A percentile compares a stretch with the other conserved stretches of the same genome.
phyloP scores from a whole-genome alignment of 2,888 invertebrate species.

The Pristionchus exspectatus region DNA sequence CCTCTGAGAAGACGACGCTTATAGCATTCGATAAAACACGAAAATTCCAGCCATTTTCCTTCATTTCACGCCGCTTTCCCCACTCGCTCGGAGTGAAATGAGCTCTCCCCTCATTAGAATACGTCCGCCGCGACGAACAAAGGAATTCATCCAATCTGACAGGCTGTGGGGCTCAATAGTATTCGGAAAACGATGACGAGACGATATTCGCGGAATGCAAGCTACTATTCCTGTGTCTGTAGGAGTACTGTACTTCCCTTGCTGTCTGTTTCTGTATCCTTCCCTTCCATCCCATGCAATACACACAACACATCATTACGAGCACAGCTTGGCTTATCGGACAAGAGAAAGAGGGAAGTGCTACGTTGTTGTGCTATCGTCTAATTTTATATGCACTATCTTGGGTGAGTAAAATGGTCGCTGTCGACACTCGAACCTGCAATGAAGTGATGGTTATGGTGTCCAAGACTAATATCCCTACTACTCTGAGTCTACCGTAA shows the following conservation, averaged over 20 bases:
- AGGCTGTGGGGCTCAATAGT: no score
- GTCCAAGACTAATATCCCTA: not conserved
- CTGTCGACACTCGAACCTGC: constrained; percentile 7
- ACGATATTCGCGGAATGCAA: no score
- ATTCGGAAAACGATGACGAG: no score
- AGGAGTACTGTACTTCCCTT: not conserved
- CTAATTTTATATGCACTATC: constrained; percentile 9
- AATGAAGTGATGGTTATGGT: not conserved
- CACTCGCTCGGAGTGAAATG: no score
- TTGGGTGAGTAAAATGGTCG: not conserved
- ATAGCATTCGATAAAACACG: no score
- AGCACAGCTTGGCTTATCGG: constrained; percentile 33
- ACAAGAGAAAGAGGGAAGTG: constrained; percentile 26
- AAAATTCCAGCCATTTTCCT: no score
- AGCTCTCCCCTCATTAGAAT: no score
- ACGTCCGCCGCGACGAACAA: no score
- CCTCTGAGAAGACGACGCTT: no score
- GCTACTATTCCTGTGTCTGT: no score
- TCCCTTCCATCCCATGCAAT: not conserved
- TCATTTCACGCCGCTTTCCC: no score
- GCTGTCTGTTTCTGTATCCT: not conserved
- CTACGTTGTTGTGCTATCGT: constrained; percentile 12
- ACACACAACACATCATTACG: not conserved
- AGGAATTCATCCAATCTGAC: no score
- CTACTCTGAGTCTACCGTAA: not conserved